A percentile compares a stretch with the other conserved stretches of the same genome.
These are phyloP conservation scores for Sternarchorhynchus goeldii DNA, from an alignment of 2,797 vertebrate genomes.

Conservation along the genomic window DNA sequence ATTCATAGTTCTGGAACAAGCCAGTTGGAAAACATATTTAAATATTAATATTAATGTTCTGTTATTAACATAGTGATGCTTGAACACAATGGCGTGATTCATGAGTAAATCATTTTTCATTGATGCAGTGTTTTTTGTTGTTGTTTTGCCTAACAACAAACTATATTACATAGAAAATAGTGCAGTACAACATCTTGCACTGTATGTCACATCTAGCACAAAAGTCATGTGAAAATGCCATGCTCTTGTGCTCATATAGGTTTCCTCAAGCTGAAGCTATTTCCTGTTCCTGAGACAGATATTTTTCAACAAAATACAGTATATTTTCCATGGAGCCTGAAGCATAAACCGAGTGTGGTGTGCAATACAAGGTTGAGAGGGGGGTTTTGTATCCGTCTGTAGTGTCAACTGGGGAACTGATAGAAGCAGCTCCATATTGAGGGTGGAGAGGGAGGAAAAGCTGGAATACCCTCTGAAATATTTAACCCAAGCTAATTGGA, in stretches of 20 bases:
- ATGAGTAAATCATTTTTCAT: background rate
- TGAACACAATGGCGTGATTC: too few species aligned
- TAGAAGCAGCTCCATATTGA: slow-evolving; percentile 43
- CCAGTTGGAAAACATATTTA: too few species aligned
- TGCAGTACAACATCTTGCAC: background rate
- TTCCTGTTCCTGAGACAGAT: slow-evolving; percentile 31
- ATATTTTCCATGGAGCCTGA: slow-evolving; percentile 29
- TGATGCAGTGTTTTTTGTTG: background rate
- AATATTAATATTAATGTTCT: too few species aligned
- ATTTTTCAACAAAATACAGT: slow-evolving; percentile 19
- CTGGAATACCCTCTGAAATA: slow-evolving; percentile 62
- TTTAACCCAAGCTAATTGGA: slow-evolving; percentile 69
- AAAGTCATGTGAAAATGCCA: slow-evolving; percentile 2
- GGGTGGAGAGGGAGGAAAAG: slow-evolving; percentile 32
- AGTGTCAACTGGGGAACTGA: slow-evolving; percentile 51
- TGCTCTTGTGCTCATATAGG: background rate
- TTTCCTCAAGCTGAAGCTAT: slow-evolving; percentile 19
- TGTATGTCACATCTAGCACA: background rate
- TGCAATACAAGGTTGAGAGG: slow-evolving; percentile 35
- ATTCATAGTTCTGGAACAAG: too few species aligned
- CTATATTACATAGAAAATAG: background rate
- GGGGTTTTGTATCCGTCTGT: slow-evolving; percentile 49
- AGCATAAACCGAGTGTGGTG: slow-evolving; percentile 36
- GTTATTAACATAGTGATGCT: too few species aligned
- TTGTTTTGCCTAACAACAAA: background rate